Evolutionary conservation across 2,113 vertebrate genomes (phyloP).

Genomic region (Arothron firmamentum): DNA sequence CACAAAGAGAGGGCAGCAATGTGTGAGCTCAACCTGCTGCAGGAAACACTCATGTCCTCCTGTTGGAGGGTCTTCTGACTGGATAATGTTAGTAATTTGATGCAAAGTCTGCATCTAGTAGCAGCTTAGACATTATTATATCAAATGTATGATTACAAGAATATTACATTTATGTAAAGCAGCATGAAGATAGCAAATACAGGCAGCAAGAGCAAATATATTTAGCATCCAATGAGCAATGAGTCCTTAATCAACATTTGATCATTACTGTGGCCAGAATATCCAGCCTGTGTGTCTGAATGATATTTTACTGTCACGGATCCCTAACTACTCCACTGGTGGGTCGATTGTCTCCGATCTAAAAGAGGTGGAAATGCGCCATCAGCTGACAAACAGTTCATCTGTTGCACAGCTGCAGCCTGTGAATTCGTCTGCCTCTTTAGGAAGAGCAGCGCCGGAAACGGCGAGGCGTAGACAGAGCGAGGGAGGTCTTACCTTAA

Average conservation of each 20-base stretch:
- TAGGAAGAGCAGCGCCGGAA: constrained; percentile 27
- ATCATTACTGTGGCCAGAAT: constrained; percentile 29
- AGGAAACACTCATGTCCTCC: constrained; percentile 2
- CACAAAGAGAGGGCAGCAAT: constrained; percentile 4
- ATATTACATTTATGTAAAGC: too few species aligned
- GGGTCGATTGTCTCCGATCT: constrained; percentile 52
- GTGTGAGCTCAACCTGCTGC: constrained; percentile 16
- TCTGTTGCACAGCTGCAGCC: constrained; percentile 66
- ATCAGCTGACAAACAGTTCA: constrained; percentile 59
- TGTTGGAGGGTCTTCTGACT: neutral
- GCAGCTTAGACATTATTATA: too few species aligned
- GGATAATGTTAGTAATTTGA: constrained; percentile 5
- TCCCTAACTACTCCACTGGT: constrained; percentile 35
- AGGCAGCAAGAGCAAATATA: too few species aligned
- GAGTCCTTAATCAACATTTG: constrained; percentile 23
- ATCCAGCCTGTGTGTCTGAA: constrained; percentile 29
- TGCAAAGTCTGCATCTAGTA: neutral
- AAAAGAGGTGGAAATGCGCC: constrained; percentile 60
- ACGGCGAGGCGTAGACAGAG: constrained; percentile 26
- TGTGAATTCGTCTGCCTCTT: constrained; percentile 33
- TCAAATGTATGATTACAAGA: too few species aligned
- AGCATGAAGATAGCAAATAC: too few species aligned
- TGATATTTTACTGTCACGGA: constrained; percentile 25
- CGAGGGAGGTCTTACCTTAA: constrained; percentile 41
- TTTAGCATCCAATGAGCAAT: constrained; percentile 4